phyloP scores from a whole-genome alignment of 2,888 invertebrate species.

The Caenorhabditis imperialis region DNA sequence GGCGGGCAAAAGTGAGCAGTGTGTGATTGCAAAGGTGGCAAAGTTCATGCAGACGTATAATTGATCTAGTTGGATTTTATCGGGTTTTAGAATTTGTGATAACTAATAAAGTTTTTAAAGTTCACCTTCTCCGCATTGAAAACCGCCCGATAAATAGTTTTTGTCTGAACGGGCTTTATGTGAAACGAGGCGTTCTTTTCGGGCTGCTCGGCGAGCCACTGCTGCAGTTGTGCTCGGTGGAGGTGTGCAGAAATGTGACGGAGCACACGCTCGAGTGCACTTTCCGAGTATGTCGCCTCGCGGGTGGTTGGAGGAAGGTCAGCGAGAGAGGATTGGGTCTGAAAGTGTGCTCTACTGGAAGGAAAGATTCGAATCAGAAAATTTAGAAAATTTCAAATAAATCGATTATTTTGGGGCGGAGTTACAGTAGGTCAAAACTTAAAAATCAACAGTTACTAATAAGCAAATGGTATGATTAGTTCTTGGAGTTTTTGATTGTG shows the following conservation, averaged over 20 bases:
- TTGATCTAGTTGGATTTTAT: not conserved
- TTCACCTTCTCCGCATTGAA: slow-evolving; percentile 56
- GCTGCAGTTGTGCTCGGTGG: slow-evolving; percentile 53
- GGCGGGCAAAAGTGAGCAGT: slow-evolving; percentile 46
- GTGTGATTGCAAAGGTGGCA: slow-evolving; percentile 49
- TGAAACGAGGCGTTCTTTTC: slow-evolving; percentile 51
- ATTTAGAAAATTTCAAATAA: too few relatives aligned
- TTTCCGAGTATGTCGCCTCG: slow-evolving; percentile 40
- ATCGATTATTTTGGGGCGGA: too few relatives aligned
- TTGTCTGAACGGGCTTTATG: slow-evolving; percentile 55
- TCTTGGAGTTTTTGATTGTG: too few relatives aligned
- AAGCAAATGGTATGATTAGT: too few relatives aligned
- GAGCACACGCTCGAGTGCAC: slow-evolving; percentile 56
- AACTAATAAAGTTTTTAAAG: too few relatives aligned
- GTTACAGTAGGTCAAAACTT: too few relatives aligned
- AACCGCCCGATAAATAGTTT: slow-evolving; percentile 39
- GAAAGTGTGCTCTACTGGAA: too few relatives aligned
- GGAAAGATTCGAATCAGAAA: too few relatives aligned
- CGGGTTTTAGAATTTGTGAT: too few relatives aligned
- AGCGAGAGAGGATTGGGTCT: slow-evolving; percentile 28
- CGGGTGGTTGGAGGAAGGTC: slow-evolving; percentile 44
- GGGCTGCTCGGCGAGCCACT: slow-evolving; percentile 59
- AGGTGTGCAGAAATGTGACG: slow-evolving; percentile 52
- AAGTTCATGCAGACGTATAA: slow-evolving; percentile 27
- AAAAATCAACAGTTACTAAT: too few relatives aligned